A percentile compares a stretch with the other conserved stretches of the same genome.
phyloP scores from a whole-genome alignment of 2,113 vertebrate genomes.

The Athene cunicularia region DNA sequence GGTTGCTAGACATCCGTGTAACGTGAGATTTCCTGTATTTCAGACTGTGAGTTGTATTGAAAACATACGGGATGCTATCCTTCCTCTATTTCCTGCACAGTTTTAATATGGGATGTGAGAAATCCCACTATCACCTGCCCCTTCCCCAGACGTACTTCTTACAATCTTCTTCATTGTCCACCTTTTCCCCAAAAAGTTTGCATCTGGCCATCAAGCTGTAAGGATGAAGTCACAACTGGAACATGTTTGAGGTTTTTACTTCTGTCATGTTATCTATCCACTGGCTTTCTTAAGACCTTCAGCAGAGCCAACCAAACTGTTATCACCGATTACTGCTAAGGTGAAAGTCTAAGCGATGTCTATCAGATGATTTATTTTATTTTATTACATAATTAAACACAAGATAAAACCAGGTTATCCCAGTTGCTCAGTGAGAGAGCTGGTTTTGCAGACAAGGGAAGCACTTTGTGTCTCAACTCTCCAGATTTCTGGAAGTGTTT shows the following conservation, averaged over 20 bases:
- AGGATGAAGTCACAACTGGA: background rate
- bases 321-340: background rate
- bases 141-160: rapidly evolving
- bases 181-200: background rate
- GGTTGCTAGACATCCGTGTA: background rate
- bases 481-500: background rate
- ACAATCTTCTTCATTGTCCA: rapidly evolving
- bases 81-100: background rate
- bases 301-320: background rate
- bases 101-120: background rate
- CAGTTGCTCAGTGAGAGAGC: background rate
- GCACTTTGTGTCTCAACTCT: background rate
- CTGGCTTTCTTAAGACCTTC: background rate
- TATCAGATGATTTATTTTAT: background rate
- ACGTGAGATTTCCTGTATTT: slow-evolving; percentile 1
- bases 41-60: background rate
- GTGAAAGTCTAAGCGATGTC: background rate
- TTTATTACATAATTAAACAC: background rate
- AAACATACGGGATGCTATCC: background rate
- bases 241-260: background rate
- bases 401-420: background rate
- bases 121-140: background rate
- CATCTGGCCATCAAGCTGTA: background rate
- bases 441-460: background rate
- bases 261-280: background rate